Evolutionary conservation across 1,140 invertebrate species (phyloP).

Genomic region (Bombus sylvicola): DNA sequence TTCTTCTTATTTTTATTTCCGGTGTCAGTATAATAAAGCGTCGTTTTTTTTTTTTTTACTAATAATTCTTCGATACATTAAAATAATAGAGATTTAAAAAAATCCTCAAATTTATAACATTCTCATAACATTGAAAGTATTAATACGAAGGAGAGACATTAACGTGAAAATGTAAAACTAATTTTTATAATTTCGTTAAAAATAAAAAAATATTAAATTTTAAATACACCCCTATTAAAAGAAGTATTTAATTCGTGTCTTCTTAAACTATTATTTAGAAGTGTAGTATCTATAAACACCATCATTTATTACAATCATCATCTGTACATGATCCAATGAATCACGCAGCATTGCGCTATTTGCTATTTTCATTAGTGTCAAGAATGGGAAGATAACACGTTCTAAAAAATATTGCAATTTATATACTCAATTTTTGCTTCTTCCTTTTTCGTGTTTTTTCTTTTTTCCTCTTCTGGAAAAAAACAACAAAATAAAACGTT

Average conservation of each 20-base stretch:
- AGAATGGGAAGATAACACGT: neutral
- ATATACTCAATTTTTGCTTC: slow-evolving; percentile 59
- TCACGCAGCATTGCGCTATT: neutral
- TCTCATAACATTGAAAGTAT: neutral
- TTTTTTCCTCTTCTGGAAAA: slow-evolving; percentile 52
- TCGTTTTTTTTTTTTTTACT: too few relatives aligned
- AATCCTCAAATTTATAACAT: neutral
- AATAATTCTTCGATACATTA: neutral
- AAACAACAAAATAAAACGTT: neutral
- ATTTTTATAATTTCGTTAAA: neutral
- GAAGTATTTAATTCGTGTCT: neutral
- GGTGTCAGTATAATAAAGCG: too few relatives aligned
- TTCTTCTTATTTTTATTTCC: too few relatives aligned
- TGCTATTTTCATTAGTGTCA: too few relatives aligned
- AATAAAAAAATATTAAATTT: neutral
- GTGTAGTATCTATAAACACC: neutral
- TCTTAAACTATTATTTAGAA: slow-evolving; percentile 14
- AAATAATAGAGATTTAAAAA: neutral
- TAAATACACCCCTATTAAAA: neutral
- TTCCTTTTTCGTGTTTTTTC: slow-evolving; percentile 29
- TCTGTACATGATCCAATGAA: slow-evolving; percentile 10
- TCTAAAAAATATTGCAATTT: neutral
- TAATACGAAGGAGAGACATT: neutral
- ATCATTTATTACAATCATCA: neutral
- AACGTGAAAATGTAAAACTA: neutral